These are phyloP conservation scores for Allolobophora icterica DNA, from an alignment of 2,888 invertebrate genomes.

Conservation along the genomic window DNA sequence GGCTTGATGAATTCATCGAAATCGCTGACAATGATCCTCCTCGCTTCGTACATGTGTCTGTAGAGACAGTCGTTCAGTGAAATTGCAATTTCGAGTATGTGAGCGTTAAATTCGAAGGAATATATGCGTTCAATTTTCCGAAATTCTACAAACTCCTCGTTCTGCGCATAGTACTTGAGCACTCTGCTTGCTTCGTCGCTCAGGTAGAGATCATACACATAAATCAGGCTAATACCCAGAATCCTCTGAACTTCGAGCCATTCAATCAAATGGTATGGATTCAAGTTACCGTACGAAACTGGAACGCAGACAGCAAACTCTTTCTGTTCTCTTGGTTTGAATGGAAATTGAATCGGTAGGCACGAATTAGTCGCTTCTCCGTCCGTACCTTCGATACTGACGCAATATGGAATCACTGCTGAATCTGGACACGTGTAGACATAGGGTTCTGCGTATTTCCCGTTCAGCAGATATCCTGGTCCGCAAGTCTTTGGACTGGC, in stretches of 20 bases:
- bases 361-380: background rate
- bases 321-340: background rate
- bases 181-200: background rate
- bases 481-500: background rate
- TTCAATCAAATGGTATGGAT: constrained; percentile 29
- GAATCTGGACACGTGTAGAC: constrained; percentile 6
- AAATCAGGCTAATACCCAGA: constrained; percentile 21
- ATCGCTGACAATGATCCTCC: constrained; percentile 39
- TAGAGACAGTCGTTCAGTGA: constrained; percentile 47
- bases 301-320: constrained; percentile 22
- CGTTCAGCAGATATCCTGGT: background rate
- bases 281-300: background rate
- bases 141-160: background rate
- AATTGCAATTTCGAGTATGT: constrained; percentile 19
- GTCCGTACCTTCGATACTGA: background rate
- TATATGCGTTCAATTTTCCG: background rate
- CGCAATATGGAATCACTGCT: background rate
- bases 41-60: constrained; percentile 44
- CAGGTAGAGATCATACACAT: constrained; percentile 27
- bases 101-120: background rate
- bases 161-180: background rate
- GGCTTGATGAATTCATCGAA: constrained; percentile 47
- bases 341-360: background rate
- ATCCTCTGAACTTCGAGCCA: constrained; percentile 34
- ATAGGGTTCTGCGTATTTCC: background rate